Percentiles rank a stretch among this genome's conserved stretches.
Conservation (phyloP, 2,797 vertebrate genomes). For the Anas capensis region DNA sequence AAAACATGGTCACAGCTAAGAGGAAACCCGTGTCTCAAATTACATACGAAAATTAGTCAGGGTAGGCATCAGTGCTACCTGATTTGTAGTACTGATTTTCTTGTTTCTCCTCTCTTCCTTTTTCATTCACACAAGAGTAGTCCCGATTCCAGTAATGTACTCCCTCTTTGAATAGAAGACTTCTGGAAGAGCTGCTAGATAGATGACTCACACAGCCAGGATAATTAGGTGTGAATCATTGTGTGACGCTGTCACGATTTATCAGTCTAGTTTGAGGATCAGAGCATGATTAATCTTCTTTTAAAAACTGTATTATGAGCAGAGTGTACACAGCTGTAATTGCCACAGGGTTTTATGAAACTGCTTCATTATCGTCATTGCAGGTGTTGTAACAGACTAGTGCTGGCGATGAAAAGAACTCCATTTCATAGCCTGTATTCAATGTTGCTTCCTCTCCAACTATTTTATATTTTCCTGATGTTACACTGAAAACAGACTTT, state of each 20-base stretch:
- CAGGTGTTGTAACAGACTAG: not conserved
- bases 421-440: not conserved
- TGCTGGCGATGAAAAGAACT: not conserved
- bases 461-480: not conserved
- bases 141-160: not conserved
- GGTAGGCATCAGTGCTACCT: not conserved
- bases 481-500: not conserved
- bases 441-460: not conserved
- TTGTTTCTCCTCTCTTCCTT: not conserved
- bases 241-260: not conserved
- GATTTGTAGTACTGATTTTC: not conserved
- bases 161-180: not conserved
- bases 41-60: constrained; percentile 38
- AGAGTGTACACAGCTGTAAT: constrained; percentile 10
- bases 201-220: no score
- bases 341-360: not conserved
- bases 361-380: not conserved
- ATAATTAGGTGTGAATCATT: constrained; percentile 15
- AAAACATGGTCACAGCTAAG: constrained; percentile 65
- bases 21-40: constrained; percentile 69
- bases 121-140: not conserved
- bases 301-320: not conserved
- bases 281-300: constrained; percentile 13
- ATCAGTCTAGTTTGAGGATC: not conserved
- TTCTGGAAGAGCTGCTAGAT: not conserved